Evolutionary conservation across 2,888 invertebrate genomes (phyloP).

Genomic region (Caradrina kadenii): DNA sequence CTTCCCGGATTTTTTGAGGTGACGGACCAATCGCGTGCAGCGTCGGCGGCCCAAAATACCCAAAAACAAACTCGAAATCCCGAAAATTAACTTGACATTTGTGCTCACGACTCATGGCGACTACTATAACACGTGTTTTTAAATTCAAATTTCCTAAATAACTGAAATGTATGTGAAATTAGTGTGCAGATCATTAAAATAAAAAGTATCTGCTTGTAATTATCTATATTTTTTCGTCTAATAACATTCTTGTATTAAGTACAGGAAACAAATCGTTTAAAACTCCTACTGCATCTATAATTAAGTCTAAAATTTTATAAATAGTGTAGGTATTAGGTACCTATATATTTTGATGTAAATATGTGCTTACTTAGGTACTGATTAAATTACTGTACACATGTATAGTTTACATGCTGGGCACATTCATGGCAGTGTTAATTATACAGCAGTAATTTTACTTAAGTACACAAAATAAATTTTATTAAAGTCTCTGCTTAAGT

Average conservation of each 20-base stretch:
- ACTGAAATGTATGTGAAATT: conserved; percentile 1
- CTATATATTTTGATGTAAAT: neutral
- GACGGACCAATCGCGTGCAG: too few species aligned
- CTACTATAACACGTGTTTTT: conserved; percentile 14
- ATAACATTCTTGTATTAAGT: neutral
- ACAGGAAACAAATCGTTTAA: too few species aligned
- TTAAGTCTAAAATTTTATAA: neutral
- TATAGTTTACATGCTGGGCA: neutral
- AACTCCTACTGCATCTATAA: neutral
- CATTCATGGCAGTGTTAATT: neutral
- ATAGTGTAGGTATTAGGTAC: neutral
- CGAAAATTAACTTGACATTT: too few species aligned
- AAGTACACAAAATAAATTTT: neutral
- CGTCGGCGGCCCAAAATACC: too few species aligned
- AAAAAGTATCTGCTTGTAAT: neutral
- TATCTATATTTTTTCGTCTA: neutral
- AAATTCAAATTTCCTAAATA: neutral
- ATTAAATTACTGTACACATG: neutral
- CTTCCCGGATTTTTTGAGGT: too few species aligned
- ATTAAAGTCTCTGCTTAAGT: neutral
- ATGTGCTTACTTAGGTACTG: neutral
- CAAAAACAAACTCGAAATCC: too few species aligned
- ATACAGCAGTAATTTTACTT: neutral
- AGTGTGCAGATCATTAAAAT: too few species aligned
- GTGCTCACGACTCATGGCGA: too few species aligned